Evolutionary conservation across 2,797 vertebrate genomes (phyloP).

Genomic region (Pseudopleuronectes americanus): DNA sequence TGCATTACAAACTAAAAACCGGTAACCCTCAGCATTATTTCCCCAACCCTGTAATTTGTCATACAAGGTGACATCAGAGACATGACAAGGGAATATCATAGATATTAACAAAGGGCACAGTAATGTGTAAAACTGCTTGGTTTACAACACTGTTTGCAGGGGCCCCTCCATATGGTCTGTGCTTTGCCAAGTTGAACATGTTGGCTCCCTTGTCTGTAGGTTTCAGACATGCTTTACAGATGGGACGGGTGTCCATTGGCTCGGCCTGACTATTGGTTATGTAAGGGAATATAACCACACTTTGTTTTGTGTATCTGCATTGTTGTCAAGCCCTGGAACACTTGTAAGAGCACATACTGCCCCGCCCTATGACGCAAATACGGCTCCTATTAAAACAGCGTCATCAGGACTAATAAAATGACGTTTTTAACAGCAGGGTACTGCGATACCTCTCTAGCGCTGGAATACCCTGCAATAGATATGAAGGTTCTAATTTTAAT

Average conservation of each 20-base stretch:
- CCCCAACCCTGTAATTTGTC: constrained; percentile 33
- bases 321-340: background rate
- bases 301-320: background rate
- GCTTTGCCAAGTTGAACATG: background rate
- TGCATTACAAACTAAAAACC: constrained; percentile 23
- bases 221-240: background rate
- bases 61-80: constrained; percentile 38
- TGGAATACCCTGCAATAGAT: too few species aligned
- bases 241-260: constrained; percentile 3
- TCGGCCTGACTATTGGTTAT: background rate
- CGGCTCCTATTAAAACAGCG: background rate
- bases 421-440: background rate
- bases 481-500: background rate
- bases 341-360: background rate
- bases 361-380: background rate
- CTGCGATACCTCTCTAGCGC: too few species aligned
- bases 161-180: background rate
- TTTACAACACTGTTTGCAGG: constrained; percentile 35
- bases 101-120: constrained; percentile 37
- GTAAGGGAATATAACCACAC: background rate
- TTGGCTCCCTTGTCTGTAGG: background rate
- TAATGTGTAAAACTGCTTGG: constrained; percentile 39
- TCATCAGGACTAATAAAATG: background rate
- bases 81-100: constrained; percentile 28
- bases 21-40: constrained; percentile 19